Conservation (phyloP, 23 tunicate species). For the Halocynthia roretzi region DNA sequence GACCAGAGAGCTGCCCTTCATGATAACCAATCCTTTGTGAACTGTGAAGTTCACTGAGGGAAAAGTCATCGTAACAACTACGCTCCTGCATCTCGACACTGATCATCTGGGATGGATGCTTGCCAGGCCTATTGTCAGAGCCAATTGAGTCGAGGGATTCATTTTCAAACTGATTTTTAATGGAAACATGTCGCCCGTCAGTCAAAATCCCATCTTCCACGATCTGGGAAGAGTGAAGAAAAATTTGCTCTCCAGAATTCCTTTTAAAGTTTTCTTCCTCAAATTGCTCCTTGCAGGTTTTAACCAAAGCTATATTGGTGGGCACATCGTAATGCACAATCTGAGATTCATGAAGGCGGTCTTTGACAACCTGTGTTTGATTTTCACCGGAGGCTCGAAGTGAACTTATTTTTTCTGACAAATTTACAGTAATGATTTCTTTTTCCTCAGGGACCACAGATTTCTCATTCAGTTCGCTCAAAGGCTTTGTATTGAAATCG, state of each 20-base stretch:
- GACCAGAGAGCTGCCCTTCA: background rate
- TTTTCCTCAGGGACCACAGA: background rate
- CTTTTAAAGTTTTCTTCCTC: background rate
- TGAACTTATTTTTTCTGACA: background rate
- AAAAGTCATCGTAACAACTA: background rate
- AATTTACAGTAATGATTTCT: background rate
- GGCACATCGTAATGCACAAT: background rate
- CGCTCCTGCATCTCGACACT: background rate
- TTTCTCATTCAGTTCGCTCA: background rate
- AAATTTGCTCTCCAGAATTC: background rate
- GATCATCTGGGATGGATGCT: slow-evolving; percentile 1
- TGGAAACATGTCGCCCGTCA: background rate
- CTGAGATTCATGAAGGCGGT: background rate
- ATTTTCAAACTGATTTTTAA: slow-evolving; percentile 5
- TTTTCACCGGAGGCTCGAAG: background rate
- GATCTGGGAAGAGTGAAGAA: background rate
- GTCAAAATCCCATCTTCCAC: background rate
- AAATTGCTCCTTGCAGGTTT: background rate
- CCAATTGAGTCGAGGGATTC: background rate
- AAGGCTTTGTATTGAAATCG: background rate
- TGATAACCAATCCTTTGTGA: background rate
- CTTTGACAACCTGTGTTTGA: background rate
- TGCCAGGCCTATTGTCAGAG: background rate
- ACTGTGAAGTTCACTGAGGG: background rate
- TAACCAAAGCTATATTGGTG: background rate